Evolutionary conservation across 2,797 vertebrate species (phyloP), one percentile per base, ranked within the genome.

Genomic region (Dipus sagitta): DNA sequence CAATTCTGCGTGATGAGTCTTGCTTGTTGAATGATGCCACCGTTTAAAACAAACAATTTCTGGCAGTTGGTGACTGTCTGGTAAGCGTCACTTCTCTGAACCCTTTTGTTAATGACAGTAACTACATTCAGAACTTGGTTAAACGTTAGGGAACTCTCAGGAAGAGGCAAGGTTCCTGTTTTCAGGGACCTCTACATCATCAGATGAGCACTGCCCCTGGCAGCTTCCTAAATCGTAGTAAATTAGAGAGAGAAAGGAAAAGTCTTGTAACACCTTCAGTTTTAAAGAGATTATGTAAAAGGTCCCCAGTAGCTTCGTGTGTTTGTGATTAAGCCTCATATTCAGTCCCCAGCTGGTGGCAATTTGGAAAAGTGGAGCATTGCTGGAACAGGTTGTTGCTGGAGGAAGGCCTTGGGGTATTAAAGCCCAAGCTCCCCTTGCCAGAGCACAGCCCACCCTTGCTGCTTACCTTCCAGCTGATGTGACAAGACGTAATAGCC

Each of bases 151-250:
- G 28, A 32, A 81, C 52, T 87, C 78, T 67, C 10, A 87, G 10
- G 58, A 64, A 90, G 91, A 84, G 28, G 7, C 90, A 1, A 60
- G 67, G 28, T 90, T 90, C n/a, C 52, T 75, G 75, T 28, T 84
- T 21, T 88, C 52, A 26, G 11, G 32, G 76, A 26, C 32, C 78
- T 87, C 74, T 75, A 72, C 91, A 74, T 10, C 38, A 64, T 26
- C 21, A 87, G 15, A 38, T 32, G 64, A 91, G 64, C 54, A 58
- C 65, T 78, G 84, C n/a, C 77, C 47, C 72, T 74, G 23, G 6
- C 30, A 47, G 71, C 42, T 91, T 88, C 21, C 76, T 88, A 93
- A 88, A 88, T 70, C 75, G n/a, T 85, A 74, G 60, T 68, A 62
- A 84, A 26, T 65, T 88, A 82, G 72, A 72, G 58, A 83, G n/a